Percentiles rank a stretch among this genome's conserved stretches.
Conservation (phyloP, 2,888 invertebrate genomes). For the Aporophyla nigra region DNA sequence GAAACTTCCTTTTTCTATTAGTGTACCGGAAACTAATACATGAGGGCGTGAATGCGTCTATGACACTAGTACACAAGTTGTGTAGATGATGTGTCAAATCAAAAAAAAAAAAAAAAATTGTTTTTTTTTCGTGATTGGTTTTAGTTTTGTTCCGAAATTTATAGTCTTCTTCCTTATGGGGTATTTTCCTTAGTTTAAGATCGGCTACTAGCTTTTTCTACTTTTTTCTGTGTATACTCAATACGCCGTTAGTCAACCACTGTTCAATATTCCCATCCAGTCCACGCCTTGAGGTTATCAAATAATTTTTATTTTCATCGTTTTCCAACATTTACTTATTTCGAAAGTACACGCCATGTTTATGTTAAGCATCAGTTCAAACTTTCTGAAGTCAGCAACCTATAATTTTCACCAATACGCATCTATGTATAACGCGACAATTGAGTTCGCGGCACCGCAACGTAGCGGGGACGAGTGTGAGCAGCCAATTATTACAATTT, state of each 20-base stretch:
- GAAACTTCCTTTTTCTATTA: slow-evolving; percentile 18
- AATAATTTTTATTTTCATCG: too few species aligned
- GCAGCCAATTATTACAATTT: slow-evolving; percentile 65
- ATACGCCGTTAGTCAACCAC: background rate
- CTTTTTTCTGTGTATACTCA: background rate
- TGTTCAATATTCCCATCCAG: background rate
- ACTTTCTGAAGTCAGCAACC: slow-evolving; percentile 34
- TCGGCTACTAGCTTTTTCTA: background rate
- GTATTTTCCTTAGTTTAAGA: background rate
- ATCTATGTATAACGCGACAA: slow-evolving; percentile 36
- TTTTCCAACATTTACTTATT: background rate
- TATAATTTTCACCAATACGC: slow-evolving; percentile 43
- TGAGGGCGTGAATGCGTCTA: background rate
- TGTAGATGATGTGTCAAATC: background rate
- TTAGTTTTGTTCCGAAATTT: background rate
- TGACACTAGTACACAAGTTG: background rate
- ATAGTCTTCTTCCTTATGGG: background rate
- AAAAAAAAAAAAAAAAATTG: too few species aligned
- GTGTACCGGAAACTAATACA: background rate
- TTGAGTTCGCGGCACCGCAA: slow-evolving; percentile 52
- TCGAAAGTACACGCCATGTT: slow-evolving; percentile 20
- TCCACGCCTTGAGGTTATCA: background rate
- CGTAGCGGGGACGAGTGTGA: slow-evolving; percentile 54
- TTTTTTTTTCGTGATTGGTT: background rate
- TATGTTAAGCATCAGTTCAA: slow-evolving; percentile 4